These are phyloP conservation scores for Drosophila baimaii DNA, from an alignment of 1,140 invertebrate genomes.

Conservation along the genomic window DNA sequence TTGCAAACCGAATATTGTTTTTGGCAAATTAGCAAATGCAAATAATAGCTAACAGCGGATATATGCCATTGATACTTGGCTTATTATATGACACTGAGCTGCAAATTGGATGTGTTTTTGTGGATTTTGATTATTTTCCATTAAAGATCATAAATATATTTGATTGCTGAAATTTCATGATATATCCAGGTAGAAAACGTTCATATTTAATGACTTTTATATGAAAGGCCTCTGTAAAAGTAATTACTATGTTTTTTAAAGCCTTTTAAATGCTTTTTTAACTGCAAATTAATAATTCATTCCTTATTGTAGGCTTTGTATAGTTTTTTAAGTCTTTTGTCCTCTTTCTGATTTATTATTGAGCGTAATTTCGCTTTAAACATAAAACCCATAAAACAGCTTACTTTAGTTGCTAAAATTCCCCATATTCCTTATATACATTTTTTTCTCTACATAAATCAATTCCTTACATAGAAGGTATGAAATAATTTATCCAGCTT, in stretches of 20 bases:
- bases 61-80: conserved; percentile 39
- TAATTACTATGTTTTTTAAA: background rate
- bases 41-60: conserved; percentile 28
- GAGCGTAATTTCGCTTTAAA: background rate
- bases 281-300: background rate
- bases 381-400: background rate
- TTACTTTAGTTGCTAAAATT: background rate
- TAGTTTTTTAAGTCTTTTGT: background rate
- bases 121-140: background rate
- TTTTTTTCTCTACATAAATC: conserved; percentile 12
- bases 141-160: background rate
- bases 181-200: background rate
- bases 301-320: background rate
- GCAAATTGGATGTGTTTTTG: conserved; percentile 8
- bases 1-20: conserved; percentile 62
- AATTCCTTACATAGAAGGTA: conserved; percentile 11
- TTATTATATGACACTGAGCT: conserved; percentile 47
- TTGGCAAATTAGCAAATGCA: conserved; percentile 67
- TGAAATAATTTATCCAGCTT: conserved; percentile 18
- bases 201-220: background rate
- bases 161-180: background rate
- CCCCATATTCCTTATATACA: background rate
- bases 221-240: background rate
- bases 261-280: background rate
- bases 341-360: background rate